Base-by-base conservation (phyloP, 1,140 invertebrate genomes). In the Zaprionus lachaisei region DNA sequence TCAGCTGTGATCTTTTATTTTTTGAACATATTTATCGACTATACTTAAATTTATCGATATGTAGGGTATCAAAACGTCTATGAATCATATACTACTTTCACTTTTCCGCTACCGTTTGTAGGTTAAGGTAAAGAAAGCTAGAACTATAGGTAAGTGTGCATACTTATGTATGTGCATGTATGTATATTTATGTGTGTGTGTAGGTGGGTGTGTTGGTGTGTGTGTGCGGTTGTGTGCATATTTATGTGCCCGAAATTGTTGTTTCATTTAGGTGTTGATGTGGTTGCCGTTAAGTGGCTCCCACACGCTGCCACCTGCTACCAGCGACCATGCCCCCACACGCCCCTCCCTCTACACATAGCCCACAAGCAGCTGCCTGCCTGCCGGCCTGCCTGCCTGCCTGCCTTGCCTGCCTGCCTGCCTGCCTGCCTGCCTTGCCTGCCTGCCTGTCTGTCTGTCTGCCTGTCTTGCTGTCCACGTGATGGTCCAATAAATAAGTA, bases 401-500 rank as follows among this genome's bases (percentile, higher is more conserved):
- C 47, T 34, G 1, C 26, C 26, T 28, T 28, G 28, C 7, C 7
- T 6, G 26, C 5, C 26, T n/a, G n/a, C n/a, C n/a, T n/a, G n/a
- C n/a, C n/a, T 31, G 55, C 7, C 34, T 41, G 20, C 11, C 20
- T 17, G 2, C n/a, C 15, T 51, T 51, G 7, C 24, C 51, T 22
- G 17, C n/a, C 56, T 44, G 56, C n/a, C 44, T 54, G 44, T 14
- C 64, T 44, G 12, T 49, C 49, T 38, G 67, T 22, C 11, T 15
- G n/a, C 9, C 14, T 37, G 70, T 37, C 56, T 68, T 28, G 31
- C 44, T 49, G 55, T 76, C 73, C 73, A 61, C 58, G 55, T 72
- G 68, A 65, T 76, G 61, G 61, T 65, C 61, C 68, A 76, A 76
- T 76, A 76, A 76, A 76, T 76, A 76, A 76, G 68, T 65, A 65